phyloP scores from a whole-genome alignment of 2,797 vertebrate species.

The Caiman crocodilus region DNA sequence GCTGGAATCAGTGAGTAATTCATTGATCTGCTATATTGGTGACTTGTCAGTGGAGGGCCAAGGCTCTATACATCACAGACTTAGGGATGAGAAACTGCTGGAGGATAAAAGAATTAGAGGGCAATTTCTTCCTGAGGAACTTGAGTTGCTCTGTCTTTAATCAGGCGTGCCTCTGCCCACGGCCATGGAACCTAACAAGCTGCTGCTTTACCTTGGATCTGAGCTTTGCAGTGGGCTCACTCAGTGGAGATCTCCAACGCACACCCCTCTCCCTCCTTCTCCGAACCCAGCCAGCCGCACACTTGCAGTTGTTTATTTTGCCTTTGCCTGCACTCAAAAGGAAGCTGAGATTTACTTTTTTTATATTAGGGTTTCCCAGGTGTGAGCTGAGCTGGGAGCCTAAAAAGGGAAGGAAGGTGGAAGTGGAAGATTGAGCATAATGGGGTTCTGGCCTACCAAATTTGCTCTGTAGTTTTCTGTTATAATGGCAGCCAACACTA shows the following conservation, averaged over 20 bases:
- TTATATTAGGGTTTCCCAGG: slow-evolving; percentile 54
- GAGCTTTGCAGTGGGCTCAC: neutral
- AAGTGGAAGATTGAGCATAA: neutral
- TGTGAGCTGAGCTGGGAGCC: slow-evolving; percentile 12
- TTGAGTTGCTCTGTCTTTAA: neutral
- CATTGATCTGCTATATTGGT: neutral
- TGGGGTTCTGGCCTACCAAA: neutral
- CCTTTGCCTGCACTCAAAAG: neutral
- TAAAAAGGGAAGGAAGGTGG: neutral
- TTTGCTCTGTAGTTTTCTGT: slow-evolving; percentile 22
- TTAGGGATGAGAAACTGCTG: neutral
- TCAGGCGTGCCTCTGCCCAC: accelerated
- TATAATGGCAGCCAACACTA: neutral
- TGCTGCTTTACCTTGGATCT: neutral
- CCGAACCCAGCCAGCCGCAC: neutral
- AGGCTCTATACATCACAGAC: neutral
- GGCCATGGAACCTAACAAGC: neutral
- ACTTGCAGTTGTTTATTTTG: slow-evolving; percentile 30
- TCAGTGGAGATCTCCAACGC: neutral
- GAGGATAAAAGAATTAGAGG: neutral
- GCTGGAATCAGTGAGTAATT: neutral
- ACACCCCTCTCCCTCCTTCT: no score
- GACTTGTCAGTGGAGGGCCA: neutral
- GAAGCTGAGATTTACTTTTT: slow-evolving; percentile 36
- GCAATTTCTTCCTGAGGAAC: accelerated